These are phyloP conservation scores for Chalcosyrphus nemorum DNA, from an alignment of 2,888 invertebrate species.

Conservation along the genomic window DNA sequence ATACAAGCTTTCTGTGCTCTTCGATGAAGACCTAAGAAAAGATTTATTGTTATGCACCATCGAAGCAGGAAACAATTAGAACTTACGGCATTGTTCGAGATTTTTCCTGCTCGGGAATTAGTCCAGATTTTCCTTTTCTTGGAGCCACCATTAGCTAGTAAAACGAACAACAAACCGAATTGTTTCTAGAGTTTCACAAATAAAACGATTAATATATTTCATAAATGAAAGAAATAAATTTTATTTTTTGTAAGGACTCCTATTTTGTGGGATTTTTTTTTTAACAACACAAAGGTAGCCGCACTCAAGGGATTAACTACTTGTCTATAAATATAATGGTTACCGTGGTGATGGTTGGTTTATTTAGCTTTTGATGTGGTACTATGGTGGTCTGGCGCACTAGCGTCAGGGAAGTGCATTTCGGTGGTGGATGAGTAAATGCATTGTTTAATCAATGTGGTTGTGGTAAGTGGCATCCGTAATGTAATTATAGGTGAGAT, in stretches of 20 bases:
- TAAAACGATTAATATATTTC: conserved; percentile 29
- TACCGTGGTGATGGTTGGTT: conserved; percentile 21
- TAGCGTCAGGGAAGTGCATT: conserved; percentile 15
- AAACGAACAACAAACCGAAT: neutral
- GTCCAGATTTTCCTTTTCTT: conserved; percentile 82
- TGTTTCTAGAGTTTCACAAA: conserved; percentile 6
- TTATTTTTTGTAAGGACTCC: conserved; percentile 28
- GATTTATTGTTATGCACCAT: neutral
- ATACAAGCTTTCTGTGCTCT: conserved; percentile 82
- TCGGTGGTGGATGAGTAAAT: neutral
- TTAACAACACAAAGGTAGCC: conserved; percentile 24
- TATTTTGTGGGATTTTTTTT: conserved; percentile 22
- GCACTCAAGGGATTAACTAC: neutral
- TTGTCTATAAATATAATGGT: conserved; percentile 29
- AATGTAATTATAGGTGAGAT: neutral
- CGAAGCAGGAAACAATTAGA: neutral
- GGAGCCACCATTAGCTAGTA: conserved; percentile 77
- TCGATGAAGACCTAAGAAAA: conserved; percentile 77
- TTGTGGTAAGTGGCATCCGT: neutral
- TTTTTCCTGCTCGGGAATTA: conserved; percentile 83
- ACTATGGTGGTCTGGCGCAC: conserved; percentile 47
- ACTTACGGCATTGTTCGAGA: conserved; percentile 81
- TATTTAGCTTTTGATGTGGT: neutral
- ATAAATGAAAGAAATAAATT: conserved; percentile 25
- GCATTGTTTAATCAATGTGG: conserved; percentile 58